Percentiles rank a stretch among this genome's conserved stretches.
Conservation (phyloP, 92 coral and sea anemone species). For the Scolanthus callimorphus region DNA sequence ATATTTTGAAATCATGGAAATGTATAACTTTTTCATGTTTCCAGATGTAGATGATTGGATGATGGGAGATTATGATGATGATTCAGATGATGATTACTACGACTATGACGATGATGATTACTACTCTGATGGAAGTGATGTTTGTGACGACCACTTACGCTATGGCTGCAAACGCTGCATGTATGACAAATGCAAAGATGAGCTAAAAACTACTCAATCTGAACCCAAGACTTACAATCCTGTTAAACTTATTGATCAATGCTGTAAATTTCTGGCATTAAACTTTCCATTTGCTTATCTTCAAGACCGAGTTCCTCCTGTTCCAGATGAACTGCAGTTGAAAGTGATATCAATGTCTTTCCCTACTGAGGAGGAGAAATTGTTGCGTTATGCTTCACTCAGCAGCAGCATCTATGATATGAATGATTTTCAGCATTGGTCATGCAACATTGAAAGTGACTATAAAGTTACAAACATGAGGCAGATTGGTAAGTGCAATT, state of each 20-base stretch:
- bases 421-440: no score
- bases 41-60: no score
- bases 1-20: no score
- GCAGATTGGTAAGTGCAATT: constrained; percentile 76
- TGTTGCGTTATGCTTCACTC: constrained; percentile 72
- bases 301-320: constrained; percentile 85
- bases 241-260: constrained; percentile 57
- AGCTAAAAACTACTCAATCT: neutral
- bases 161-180: neutral
- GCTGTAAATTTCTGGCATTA: constrained; percentile 67
- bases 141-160: constrained; percentile 10
- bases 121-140: constrained; percentile 28
- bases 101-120: constrained; percentile 1
- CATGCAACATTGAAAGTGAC: neutral
- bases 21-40: no score
- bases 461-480: constrained; percentile 52
- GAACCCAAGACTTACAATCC: constrained; percentile 9
- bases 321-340: constrained; percentile 86
- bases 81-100: constrained; percentile 12
- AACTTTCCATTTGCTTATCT: constrained; percentile 87
- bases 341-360: constrained; percentile 78
- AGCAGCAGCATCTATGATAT: constrained; percentile 51
- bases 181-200: neutral
- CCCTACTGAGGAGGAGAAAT: constrained; percentile 72
- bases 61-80: no score